Base-by-base conservation (phyloP, 2,113 vertebrate species). In the Scolopax mira region DNA sequence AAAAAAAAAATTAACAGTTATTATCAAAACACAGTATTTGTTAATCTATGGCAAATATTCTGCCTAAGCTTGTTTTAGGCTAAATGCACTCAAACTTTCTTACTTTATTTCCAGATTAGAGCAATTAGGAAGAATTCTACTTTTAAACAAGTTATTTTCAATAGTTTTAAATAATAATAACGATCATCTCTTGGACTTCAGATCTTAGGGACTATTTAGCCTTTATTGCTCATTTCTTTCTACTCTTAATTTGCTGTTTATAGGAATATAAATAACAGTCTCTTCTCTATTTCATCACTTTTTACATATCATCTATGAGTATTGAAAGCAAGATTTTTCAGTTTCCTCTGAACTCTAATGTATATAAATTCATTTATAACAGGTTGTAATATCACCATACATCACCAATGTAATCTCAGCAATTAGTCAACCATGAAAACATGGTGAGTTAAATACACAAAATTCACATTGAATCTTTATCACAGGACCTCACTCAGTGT, bases 401-500 rank as follows among this genome's bases (percentile, higher is more conserved):
- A 70, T 60, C 19, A 33, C n/a, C n/a, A n/a, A n/a, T n/a, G n/a
- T n/a, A n/a, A n/a, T n/a, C n/a, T 14, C 18, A 35, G 9, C 27
- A 46, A n/a, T 75, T 83, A 28, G 23, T 77, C 27, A 82, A 42
- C 30, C 30, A 0, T 25, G 16, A 52, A 79, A 77, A 55, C 9
- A 31, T 0, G 13, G 1, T 5, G 49, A 61, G 17, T 18, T 81
- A 78, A 85, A 54, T 6, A 23, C 5, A 22, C 8, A 3, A 7
- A 13, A 62, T 44, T 77, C 33, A 44, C 30, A 27, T 3, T 3
- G 24, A 30, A 31, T 70, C 33, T 87, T 78, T 44, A 35, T 10
- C 46, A 30, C n/a, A 55, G n/a, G 52, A 33, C 25, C 18, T 86
- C 27, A 18, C 19, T 39, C 17, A 15, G 22, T 2, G 3, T 16